Conservation (phyloP, 2,797 vertebrate species). For the Toxotes lorentzi region DNA sequence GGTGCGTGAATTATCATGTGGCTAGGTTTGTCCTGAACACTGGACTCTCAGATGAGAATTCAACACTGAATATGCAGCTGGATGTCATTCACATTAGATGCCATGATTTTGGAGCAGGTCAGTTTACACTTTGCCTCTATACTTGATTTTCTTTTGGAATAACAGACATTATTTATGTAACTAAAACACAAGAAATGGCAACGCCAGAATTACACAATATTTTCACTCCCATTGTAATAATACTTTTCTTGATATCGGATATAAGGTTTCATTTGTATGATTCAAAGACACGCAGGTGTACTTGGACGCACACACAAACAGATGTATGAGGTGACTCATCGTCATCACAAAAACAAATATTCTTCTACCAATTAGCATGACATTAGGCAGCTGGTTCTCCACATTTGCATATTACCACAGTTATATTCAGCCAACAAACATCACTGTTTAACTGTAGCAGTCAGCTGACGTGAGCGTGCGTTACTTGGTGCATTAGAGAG, state of each 20-base stretch:
- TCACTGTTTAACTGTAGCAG: constrained; percentile 26
- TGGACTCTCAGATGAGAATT: not conserved
- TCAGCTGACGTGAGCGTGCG: constrained; percentile 17
- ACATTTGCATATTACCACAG: constrained; percentile 35
- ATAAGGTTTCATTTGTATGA: constrained; percentile 32
- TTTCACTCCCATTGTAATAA: not conserved
- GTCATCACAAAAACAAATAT: constrained; percentile 3
- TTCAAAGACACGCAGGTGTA: constrained; percentile 37
- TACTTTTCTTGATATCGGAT: constrained; percentile 30
- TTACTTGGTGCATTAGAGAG: constrained; percentile 4
- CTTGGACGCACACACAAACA: constrained; percentile 22
- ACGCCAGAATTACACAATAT: constrained; percentile 37
- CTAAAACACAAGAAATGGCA: constrained; percentile 18
- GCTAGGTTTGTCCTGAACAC: not conserved
- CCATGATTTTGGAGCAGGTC: constrained; percentile 9
- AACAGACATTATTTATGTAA: constrained; percentile 23
- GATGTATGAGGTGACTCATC: constrained; percentile 34
- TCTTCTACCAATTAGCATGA: constrained; percentile 18
- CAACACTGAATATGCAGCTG: constrained; percentile 12
- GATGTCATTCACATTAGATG: constrained; percentile 2
- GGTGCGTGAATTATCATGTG: not conserved
- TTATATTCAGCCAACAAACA: constrained; percentile 32
- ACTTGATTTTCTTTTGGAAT: constrained; percentile 39
- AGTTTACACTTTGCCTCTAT: constrained; percentile 21
- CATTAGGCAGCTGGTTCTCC: constrained; percentile 40